phyloP scores from a whole-genome alignment of 2,888 invertebrate genomes.

The Mythimna ferrago region DNA sequence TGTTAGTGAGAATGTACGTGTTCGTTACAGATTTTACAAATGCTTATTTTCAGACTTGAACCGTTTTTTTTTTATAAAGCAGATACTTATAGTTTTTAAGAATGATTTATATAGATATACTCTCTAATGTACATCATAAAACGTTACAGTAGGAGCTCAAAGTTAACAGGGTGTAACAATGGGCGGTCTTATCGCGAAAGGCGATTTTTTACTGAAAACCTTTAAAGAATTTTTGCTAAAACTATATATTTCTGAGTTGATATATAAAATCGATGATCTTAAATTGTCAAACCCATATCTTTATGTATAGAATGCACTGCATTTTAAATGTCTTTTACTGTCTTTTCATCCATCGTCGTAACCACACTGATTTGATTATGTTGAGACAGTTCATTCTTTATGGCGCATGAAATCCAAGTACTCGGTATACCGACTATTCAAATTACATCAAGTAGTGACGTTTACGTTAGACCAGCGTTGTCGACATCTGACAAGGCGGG shows the following conservation, averaged over 20 bases:
- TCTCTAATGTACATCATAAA: too few relatives aligned
- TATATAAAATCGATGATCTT: background rate
- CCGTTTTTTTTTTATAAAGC: too few relatives aligned
- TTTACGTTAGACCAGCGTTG: slow-evolving; percentile 51
- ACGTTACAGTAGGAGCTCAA: too few relatives aligned
- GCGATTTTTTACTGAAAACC: too few relatives aligned
- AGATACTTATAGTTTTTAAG: too few relatives aligned
- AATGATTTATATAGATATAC: too few relatives aligned
- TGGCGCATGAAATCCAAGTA: slow-evolving; percentile 23
- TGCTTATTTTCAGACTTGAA: background rate
- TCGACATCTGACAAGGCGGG: slow-evolving; percentile 67
- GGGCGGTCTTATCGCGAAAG: too few relatives aligned
- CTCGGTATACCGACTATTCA: slow-evolving; percentile 40
- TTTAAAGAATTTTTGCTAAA: too few relatives aligned
- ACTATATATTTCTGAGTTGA: too few relatives aligned
- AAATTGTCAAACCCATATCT: background rate
- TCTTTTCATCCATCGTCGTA: background rate
- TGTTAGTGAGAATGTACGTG: slow-evolving; percentile 19
- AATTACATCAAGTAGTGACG: slow-evolving; percentile 51
- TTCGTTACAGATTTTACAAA: slow-evolving; percentile 15
- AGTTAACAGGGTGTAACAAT: too few relatives aligned
- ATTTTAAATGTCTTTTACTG: slow-evolving; percentile 2
- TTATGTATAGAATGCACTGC: background rate
- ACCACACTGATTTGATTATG: slow-evolving; percentile 15
- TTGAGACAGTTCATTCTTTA: slow-evolving; percentile 27